Percentiles rank a stretch among this genome's conserved stretches.
These are phyloP conservation scores for Oreochromis aureus DNA, from an alignment of 2,113 vertebrate species.

Conservation along the genomic window DNA sequence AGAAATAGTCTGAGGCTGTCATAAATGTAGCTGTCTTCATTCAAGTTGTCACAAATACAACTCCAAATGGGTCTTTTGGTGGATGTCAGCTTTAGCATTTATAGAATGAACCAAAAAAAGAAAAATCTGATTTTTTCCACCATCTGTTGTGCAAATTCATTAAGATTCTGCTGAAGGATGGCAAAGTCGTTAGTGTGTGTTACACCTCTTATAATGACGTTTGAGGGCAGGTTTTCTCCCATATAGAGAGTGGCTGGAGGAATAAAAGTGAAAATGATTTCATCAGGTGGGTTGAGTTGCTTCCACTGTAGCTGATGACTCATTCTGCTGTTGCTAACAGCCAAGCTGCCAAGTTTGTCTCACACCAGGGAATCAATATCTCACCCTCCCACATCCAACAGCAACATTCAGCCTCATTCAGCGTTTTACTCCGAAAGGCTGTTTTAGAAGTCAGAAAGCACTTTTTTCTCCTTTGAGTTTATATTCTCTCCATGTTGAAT, in stretches of 20 bases:
- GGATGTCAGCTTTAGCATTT: not conserved
- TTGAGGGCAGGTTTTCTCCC: not conserved
- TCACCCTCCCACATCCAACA: slow-evolving; percentile 25
- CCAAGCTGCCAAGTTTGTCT: slow-evolving; percentile 8
- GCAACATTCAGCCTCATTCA: slow-evolving; percentile 11
- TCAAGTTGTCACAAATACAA: not conserved
- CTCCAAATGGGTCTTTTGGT: not conserved
- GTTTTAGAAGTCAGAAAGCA: not conserved
- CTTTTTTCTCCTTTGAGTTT: not conserved
- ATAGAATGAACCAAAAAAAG: not conserved
- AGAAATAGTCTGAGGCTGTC: not conserved
- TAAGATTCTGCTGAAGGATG: not conserved
- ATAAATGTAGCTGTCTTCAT: not conserved
- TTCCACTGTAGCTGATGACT: slow-evolving; percentile 17
- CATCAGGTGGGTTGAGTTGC: not conserved
- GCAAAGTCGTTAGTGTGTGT: rapidly evolving
- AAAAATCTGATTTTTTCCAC: rapidly evolving
- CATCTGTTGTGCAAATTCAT: no score
- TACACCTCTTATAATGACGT: not conserved
- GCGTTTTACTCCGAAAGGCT: not conserved
- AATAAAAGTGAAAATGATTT: not conserved
- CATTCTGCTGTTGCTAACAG: slow-evolving; percentile 1
- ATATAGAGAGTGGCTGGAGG: not conserved
- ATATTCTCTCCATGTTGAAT: not conserved
- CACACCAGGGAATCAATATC: slow-evolving; percentile 19